Conservation (phyloP, 2,113 vertebrate genomes). For the Lasiurus cinereus region DNA sequence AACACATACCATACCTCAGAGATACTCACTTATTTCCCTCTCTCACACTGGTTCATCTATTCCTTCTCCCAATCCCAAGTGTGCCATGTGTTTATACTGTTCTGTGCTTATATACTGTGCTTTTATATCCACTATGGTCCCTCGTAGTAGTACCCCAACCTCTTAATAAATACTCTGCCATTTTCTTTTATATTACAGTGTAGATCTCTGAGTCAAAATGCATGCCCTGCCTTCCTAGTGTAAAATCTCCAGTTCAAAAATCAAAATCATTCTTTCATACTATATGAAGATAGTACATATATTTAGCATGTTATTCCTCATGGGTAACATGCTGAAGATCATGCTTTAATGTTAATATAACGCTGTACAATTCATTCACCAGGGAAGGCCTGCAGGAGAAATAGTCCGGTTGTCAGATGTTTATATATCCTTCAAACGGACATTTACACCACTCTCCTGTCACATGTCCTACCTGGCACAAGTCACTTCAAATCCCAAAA, state of each 20-base stretch:
- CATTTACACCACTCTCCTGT: neutral
- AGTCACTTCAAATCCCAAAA: constrained; percentile 27
- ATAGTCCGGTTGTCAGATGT: neutral
- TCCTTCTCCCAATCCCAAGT: neutral
- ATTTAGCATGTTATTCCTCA: constrained; percentile 15
- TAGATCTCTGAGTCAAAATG: neutral
- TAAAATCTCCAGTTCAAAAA: constrained; percentile 19
- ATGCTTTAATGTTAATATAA: constrained; percentile 25
- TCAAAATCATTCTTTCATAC: constrained; percentile 20
- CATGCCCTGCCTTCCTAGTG: neutral
- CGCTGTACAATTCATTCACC: neutral
- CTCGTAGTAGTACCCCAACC: neutral
- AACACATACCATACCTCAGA: neutral
- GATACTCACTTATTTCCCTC: neutral
- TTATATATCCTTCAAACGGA: neutral
- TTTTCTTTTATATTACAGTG: neutral
- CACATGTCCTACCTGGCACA: neutral
- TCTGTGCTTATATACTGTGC: neutral
- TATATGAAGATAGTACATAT: neutral
- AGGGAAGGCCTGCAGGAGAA: neutral
- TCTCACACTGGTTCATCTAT: neutral
- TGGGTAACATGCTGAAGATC: constrained; percentile 1
- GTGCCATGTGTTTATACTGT: neutral
- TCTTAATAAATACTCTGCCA: neutral
- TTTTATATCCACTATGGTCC: neutral